A percentile compares a stretch with the other conserved stretches of the same genome.
Conservation (phyloP, 2,888 invertebrate genomes). For the Diaperis boleti region DNA sequence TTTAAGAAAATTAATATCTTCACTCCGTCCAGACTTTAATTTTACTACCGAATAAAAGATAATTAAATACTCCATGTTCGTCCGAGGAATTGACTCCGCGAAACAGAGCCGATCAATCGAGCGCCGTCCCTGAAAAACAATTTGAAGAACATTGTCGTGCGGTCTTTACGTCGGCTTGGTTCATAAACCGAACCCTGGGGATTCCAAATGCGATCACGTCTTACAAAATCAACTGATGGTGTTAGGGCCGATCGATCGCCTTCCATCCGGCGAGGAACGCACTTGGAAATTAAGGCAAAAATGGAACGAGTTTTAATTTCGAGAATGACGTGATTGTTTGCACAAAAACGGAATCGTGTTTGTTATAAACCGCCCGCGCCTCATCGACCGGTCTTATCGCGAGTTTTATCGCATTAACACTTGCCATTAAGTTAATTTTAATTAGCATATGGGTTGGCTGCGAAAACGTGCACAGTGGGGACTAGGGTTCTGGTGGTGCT, state of each 20-base stretch:
- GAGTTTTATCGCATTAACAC: not conserved
- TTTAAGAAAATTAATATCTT: conserved; percentile 28
- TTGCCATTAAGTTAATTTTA: conserved; percentile 2
- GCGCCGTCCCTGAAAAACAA: conserved; percentile 50
- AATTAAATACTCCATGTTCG: conserved; percentile 28
- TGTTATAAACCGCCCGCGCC: not conserved
- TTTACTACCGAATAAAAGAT: conserved; percentile 30
- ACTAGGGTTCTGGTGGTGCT: too few species aligned
- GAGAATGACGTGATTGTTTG: not conserved
- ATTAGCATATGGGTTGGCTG: conserved; percentile 1
- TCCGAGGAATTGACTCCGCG: not conserved
- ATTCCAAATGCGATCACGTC: conserved; percentile 59
- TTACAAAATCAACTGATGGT: conserved; percentile 57
- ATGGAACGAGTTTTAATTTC: not conserved
- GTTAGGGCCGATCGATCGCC: conserved; percentile 54
- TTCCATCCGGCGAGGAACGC: conserved; percentile 46
- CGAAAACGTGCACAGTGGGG: too few species aligned
- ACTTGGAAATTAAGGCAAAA: not conserved
- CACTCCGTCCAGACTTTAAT: conserved; percentile 16
- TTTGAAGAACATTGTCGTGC: conserved; percentile 56
- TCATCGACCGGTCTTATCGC: not conserved
- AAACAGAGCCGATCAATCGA: conserved; percentile 36
- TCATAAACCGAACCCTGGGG: conserved; percentile 58
- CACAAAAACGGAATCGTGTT: not conserved
- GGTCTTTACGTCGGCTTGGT: conserved; percentile 57